Conservation (phyloP, 1,140 invertebrate genomes). For the Drosophila auraria region DNA sequence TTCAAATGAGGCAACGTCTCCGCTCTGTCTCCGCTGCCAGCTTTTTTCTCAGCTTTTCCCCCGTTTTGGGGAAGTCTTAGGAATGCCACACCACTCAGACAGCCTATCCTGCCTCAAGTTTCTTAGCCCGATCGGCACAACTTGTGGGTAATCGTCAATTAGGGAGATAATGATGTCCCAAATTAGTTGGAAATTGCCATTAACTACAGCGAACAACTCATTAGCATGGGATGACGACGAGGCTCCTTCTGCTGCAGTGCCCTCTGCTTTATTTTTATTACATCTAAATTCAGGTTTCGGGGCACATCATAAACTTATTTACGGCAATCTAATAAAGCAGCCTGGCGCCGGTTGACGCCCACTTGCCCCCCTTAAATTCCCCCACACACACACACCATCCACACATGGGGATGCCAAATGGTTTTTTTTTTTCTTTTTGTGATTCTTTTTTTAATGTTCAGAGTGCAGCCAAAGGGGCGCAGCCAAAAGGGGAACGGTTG, state of each 20-base stretch:
- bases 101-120: constrained; percentile 22
- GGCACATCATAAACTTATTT: constrained; percentile 77
- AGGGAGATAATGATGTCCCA: constrained; percentile 38
- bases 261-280: constrained; percentile 28
- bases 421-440: constrained; percentile 35
- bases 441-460: constrained; percentile 29
- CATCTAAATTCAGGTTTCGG: constrained; percentile 37
- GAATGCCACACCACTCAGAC: constrained; percentile 20
- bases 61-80: constrained; percentile 58
- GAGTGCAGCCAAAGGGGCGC: constrained; percentile 1
- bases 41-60: constrained; percentile 15
- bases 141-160: constrained; percentile 47
- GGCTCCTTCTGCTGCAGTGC: constrained; percentile 14
- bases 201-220: constrained; percentile 15
- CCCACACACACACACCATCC: constrained; percentile 12
- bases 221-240: constrained; percentile 37
- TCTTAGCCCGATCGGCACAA: constrained; percentile 19
- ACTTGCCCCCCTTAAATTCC: constrained; percentile 9
- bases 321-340: constrained; percentile 81
- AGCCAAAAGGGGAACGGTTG: constrained; percentile 2
- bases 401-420: constrained; percentile 45
- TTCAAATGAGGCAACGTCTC: constrained; percentile 62
- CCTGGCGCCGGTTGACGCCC: constrained; percentile 72
- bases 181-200: constrained; percentile 38
- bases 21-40: constrained; percentile 43